A percentile compares a stretch with the other conserved stretches of the same genome.
These are phyloP conservation scores for Notoglanidium macrostoma DNA, from an alignment of 2,797 vertebrate genomes.

Conservation along the genomic window DNA sequence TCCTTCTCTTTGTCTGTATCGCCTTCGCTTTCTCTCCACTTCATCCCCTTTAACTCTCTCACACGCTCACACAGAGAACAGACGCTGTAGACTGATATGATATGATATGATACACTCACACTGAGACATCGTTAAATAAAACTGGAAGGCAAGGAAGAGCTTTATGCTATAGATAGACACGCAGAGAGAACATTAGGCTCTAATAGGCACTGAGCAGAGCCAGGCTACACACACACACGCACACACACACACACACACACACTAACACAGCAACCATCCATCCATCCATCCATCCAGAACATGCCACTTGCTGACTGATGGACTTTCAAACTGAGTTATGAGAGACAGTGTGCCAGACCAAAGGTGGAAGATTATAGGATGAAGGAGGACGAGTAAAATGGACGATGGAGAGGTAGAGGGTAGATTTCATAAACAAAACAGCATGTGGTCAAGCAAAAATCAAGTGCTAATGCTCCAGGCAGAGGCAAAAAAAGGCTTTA, in stretches of 20 bases:
- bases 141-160: constrained; percentile 63
- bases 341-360: constrained; percentile 35
- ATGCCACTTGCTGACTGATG: constrained; percentile 44
- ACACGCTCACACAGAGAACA: constrained; percentile 11
- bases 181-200: constrained; percentile 70
- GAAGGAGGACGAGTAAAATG: constrained; percentile 30
- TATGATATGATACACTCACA: constrained; percentile 36
- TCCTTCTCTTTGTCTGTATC: constrained; percentile 15
- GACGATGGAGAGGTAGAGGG: constrained; percentile 7
- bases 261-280: constrained; percentile 3
- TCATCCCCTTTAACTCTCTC: constrained; percentile 60
- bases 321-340: constrained; percentile 54
- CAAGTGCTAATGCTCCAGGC: neutral
- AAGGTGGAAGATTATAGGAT: constrained; percentile 40
- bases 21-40: constrained; percentile 68
- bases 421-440: constrained; percentile 34
- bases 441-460: constrained; percentile 1
- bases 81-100: constrained; percentile 18
- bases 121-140: constrained; percentile 69
- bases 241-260: constrained; percentile 15
- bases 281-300: constrained; percentile 27
- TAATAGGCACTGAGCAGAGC: constrained; percentile 58
- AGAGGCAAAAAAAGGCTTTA: neutral
- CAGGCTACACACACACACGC: constrained; percentile 42
- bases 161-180: constrained; percentile 75